These are phyloP conservation scores for Carassius auratus DNA, from an alignment of 2,113 vertebrate genomes.

Conservation along the genomic window DNA sequence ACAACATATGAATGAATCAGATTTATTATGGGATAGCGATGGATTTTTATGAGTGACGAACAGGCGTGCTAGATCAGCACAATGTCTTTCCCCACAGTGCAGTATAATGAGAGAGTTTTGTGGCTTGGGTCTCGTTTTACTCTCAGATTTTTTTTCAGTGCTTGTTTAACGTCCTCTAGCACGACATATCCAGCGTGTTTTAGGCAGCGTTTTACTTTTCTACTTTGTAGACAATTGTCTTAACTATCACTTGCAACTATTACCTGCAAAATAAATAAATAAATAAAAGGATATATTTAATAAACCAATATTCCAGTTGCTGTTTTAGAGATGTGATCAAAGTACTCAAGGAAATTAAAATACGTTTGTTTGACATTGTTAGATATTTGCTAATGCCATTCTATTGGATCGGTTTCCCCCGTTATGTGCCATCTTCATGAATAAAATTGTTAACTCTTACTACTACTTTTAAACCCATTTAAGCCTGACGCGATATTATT, in stretches of 20 bases:
- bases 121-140: slow-evolving; percentile 24
- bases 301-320: background rate
- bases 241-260: background rate
- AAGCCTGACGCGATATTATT: slow-evolving; percentile 18
- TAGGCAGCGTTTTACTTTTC: background rate
- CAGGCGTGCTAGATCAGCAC: slow-evolving; percentile 38
- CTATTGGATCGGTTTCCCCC: background rate
- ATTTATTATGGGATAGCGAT: slow-evolving; percentile 39
- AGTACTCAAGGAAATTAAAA: background rate
- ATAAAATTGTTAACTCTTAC: background rate
- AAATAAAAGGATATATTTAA: background rate
- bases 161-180: slow-evolving; percentile 13
- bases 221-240: background rate
- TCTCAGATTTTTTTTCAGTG: background rate
- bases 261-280: background rate
- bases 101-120: slow-evolving; percentile 33
- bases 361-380: background rate
- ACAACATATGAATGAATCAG: slow-evolving; percentile 41
- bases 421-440: slow-evolving; percentile 4
- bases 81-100: slow-evolving; percentile 6
- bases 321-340: background rate
- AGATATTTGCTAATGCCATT: slow-evolving; percentile 13
- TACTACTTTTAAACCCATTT: slow-evolving; percentile 29
- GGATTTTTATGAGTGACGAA: slow-evolving; percentile 37
- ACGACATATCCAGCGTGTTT: background rate